Conservation (phyloP, 2,888 invertebrate species). For the Drosophila prostipennis region DNA sequence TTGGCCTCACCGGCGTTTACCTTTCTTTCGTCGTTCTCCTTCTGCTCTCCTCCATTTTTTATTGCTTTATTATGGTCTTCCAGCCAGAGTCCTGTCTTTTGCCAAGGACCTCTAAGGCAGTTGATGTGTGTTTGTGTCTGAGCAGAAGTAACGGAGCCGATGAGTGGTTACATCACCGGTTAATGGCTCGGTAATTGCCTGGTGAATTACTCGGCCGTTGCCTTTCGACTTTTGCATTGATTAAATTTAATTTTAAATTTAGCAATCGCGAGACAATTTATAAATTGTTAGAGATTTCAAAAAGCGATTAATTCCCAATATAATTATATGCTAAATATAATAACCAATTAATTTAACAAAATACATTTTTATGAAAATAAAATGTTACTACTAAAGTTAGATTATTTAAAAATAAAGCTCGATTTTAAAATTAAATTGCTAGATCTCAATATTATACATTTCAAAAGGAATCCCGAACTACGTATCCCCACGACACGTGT, state of each 20-base stretch:
- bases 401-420: no score
- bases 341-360: no score
- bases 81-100: constrained; percentile 28
- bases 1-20: constrained; percentile 56
- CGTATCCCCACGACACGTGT: constrained; percentile 20
- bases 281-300: no score
- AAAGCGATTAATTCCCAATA: no score
- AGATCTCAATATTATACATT: neutral
- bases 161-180: constrained; percentile 42
- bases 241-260: neutral
- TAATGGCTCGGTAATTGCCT: constrained; percentile 36
- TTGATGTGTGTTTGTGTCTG: constrained; percentile 12
- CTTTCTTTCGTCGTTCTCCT: constrained; percentile 32
- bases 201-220: constrained; percentile 9
- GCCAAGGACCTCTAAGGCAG: constrained; percentile 44
- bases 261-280: no score
- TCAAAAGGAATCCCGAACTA: no score
- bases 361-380: no score
- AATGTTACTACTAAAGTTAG: no score
- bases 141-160: constrained; percentile 12
- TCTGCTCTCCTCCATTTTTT: constrained; percentile 49
- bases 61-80: constrained; percentile 75
- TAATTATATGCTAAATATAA: no score
- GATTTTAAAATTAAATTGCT: neutral
- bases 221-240: neutral